Conservation (phyloP, 2,888 invertebrate genomes). For the Allophyes oxyacanthae region DNA sequence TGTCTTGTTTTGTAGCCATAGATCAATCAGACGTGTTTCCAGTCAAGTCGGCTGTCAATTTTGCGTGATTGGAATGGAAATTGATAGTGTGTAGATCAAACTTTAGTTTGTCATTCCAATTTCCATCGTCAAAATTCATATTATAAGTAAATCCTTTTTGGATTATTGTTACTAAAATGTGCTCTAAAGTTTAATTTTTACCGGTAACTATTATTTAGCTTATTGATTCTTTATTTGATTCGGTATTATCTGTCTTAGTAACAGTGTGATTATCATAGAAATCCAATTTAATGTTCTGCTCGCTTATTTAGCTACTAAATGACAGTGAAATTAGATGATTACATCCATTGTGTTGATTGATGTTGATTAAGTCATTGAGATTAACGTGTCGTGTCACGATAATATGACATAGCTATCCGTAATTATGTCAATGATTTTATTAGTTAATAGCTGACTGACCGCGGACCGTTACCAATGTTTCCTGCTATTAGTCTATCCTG, state of each 20-base stretch:
- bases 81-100: constrained; percentile 27
- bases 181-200: too few relatives aligned
- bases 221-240: too few relatives aligned
- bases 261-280: not conserved
- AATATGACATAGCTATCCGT: constrained; percentile 25
- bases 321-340: constrained; percentile 32
- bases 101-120: constrained; percentile 17
- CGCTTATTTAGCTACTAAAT: constrained; percentile 13
- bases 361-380: constrained; percentile 37
- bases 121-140: not conserved
- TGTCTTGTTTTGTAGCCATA: constrained; percentile 28
- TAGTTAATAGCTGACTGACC: constrained; percentile 14
- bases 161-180: too few relatives aligned
- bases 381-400: constrained; percentile 30
- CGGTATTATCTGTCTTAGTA: too few relatives aligned
- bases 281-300: constrained; percentile 12
- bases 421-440: constrained; percentile 38
- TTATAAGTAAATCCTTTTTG: too few relatives aligned
- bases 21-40: constrained; percentile 45
- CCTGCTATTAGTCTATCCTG: constrained; percentile 28
- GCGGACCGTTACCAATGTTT: constrained; percentile 13
- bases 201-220: too few relatives aligned
- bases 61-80: constrained; percentile 33
- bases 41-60: constrained; percentile 40
- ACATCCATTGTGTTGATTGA: constrained; percentile 28